Base-by-base conservation (phyloP, 2,888 invertebrate species). In the Oeneis ivallda region DNA sequence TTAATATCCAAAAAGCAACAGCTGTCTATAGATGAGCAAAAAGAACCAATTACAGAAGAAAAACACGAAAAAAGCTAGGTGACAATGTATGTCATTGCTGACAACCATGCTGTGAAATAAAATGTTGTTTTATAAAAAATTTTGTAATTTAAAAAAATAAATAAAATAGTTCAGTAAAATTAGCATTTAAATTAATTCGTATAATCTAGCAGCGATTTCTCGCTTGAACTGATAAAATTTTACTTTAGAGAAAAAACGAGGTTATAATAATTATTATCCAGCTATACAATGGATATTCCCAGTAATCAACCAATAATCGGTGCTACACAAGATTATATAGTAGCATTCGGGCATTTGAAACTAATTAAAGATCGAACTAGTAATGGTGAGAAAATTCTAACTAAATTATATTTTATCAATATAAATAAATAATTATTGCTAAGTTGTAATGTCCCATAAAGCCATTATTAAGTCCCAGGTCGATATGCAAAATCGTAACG, bases 321-420 rank as follows among this genome's bases (percentile, higher is more conserved):
- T 41, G 10, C 26, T n/a, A 11, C 54, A 13, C 73, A 70, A 37
- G 68, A 71, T 54, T 69, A 69, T 57, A 64, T 67, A 26, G 58
- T 70, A 50, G 69, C 65, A n/a, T 72, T 68, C 45, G 73, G 70
- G 9, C 72, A 69, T 37, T 41, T 65, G 54, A 70, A 65, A 50
- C 26, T 70, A 49, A 60, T 65, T 53, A 72, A 61, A 52, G 68
- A 65, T 39, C 67, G 50, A 50, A 67, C 26, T 19, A 62, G 53
- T 26, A 70, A 64, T 70, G 70, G 68, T 70, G 58, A 62, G 62
- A 39, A 5, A 13, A 17, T 13, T 19, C 4, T 9, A 26, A n/a
- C 34, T 53, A 34, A n/a, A n/a, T n/a, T 6, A 9, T 34, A 32
- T 39, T 47, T 54, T 17, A 41, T 10, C 19, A 15, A 3, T 57